Base-by-base conservation (phyloP, 2,113 vertebrate species). In the Hystrix brachyura region DNA sequence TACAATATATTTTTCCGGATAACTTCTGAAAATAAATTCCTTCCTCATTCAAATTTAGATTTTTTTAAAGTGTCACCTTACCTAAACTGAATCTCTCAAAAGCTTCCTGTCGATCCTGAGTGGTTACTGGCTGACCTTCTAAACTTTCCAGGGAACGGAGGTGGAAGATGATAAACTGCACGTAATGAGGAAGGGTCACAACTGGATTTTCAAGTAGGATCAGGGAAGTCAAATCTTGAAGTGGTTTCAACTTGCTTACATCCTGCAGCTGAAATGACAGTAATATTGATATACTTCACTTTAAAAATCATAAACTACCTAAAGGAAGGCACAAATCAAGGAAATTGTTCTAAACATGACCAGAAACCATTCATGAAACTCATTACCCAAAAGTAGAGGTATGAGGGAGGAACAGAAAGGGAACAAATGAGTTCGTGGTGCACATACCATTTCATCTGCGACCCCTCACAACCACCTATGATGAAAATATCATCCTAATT, bases 21-120 rank as follows among this genome's bases (percentile, higher is more conserved):
- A 81, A 87, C 7, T 90, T 96, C 55, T 89, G 19, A 95, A 93
- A 93, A 80, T 48, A 94, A 94, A 87, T 93, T 64, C 51, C 25
- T 91, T 62, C 51, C 57, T 46, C 23, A 80, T 14, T 21, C 43
- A 65, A 82, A 81, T 72, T 88, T 79, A 67, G 8, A 53, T 71
- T 64, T 84, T 83, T 43, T 46, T 32, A 53, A 78, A 17, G 11
- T 25, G 51, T 94, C 10, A 88, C 25, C 84, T 98, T 99, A 99
- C 99, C 99, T 98, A 99, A 98, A 97, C 99, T 98, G 98, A 99
- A 99, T 95, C 99, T 99, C 46, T 99, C 97, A 23, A 98, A 98
- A 87, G 99, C 99, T 78, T 99, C 97, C 62, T 99, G 98, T 97
- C 99, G 98, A 95, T 99, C 99, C 15, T 96, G 96, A 48, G 98